Base-by-base conservation (phyloP, 2,888 invertebrate genomes). In the Keiferia lycopersicella region DNA sequence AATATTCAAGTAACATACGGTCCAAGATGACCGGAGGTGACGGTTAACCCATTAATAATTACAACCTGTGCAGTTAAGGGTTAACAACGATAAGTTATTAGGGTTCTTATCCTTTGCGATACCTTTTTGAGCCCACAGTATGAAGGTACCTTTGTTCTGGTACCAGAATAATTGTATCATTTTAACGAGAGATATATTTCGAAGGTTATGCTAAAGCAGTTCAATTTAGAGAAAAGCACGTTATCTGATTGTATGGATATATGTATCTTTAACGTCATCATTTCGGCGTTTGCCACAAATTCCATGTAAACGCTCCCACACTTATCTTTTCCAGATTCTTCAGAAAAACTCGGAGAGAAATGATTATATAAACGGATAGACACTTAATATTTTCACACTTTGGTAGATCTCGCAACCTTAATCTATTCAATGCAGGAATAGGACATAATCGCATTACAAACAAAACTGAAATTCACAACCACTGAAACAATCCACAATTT, bases 11-110 rank as follows among this genome's bases (percentile, higher is more conserved):
- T 60, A 62, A 62, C 22, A 62, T 22, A 62, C 39, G 51, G 53
- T 34, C n/a, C 20, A 65, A 51, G 48, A 45, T 48, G 62, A 61
- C 63, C 64, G 64, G 48, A 63, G 64, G 64, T 69, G 65, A 63
- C 65, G 67, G 62, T 70, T 65, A 69, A 71, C 73, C 69, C 70
- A 70, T 69, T 65, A 71, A 62, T 65, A 70, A 62, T 51, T 51
- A 69, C 69, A 60, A 73, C 71, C 71, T 69, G 67, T 70, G 67
- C 72, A 68, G 68, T 71, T 68, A 70, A 74, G 71, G 71, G 73
- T 76, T 77, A 77, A 77, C 75, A 75, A 73, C 72, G 74, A 61
- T 61, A 61, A 61, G 22, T 61, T 61, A 61, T 60, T 60, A 60
- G 39, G 60, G 60, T 60, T 45, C 50, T 26, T 34, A 50, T 61